phyloP scores from a whole-genome alignment of 2,113 vertebrate genomes.

The Collichthys lucidus region DNA sequence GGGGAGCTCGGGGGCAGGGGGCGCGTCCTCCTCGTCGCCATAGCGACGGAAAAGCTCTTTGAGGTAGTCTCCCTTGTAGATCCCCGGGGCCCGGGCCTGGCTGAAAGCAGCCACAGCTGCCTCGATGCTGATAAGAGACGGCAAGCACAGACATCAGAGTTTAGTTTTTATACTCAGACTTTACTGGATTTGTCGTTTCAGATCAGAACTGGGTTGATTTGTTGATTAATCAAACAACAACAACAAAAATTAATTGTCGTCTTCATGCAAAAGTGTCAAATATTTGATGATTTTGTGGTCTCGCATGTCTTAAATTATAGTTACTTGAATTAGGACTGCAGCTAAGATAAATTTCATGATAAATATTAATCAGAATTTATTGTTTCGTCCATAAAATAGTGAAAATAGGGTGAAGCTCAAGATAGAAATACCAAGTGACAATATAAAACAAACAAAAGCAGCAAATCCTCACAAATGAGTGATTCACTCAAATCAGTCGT shows the following conservation, averaged over 20 bases:
- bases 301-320: not conserved
- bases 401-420: not conserved
- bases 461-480: too few relatives aligned
- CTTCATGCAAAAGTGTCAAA: not conserved
- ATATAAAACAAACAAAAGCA: too few relatives aligned
- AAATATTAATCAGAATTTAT: not conserved
- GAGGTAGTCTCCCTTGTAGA: slow-evolving; percentile 98
- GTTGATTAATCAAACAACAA: not conserved
- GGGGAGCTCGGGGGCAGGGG: slow-evolving; percentile 90
- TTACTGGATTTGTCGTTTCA: not conserved
- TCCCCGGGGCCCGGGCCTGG: slow-evolving; percentile 94
- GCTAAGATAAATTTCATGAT: not conserved
- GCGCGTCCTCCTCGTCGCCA: slow-evolving; percentile 92
- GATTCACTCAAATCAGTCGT: too few relatives aligned
- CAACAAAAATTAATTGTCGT: not conserved
- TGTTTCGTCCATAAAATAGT: not conserved
- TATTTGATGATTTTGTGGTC: not conserved
- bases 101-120: slow-evolving; percentile 94
- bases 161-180: not conserved
- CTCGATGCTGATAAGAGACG: slow-evolving; percentile 87
- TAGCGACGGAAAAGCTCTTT: slow-evolving; percentile 98
- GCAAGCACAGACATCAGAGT: not conserved
- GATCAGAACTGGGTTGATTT: not conserved
- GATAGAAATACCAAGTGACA: too few relatives aligned
- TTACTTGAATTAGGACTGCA: not conserved